A percentile compares a stretch with the other conserved stretches of the same genome.
Evolutionary conservation across 2,797 vertebrate species (phyloP).

Genomic region (Lutjanus campechanus): DNA sequence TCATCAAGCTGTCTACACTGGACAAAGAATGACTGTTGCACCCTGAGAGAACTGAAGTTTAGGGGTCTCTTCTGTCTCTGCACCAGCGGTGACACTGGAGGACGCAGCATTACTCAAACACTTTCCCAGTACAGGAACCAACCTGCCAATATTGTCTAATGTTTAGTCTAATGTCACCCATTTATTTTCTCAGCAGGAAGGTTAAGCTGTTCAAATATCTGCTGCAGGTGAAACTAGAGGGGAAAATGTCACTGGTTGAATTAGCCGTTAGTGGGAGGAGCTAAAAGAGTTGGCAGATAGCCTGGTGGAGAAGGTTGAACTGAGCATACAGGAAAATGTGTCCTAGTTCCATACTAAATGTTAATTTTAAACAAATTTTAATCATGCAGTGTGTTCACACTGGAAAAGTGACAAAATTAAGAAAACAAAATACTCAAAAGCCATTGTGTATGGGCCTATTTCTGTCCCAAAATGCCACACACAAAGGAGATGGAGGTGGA

Average conservation of each 20-base stretch:
- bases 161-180: constrained; percentile 35
- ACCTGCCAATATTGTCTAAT: constrained; percentile 35
- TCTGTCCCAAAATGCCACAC: neutral
- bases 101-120: constrained; percentile 2
- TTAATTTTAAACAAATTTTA: neutral
- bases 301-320: neutral
- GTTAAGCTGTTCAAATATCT: constrained; percentile 34
- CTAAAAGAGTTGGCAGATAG: neutral
- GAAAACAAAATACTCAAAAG: neutral
- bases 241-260: neutral
- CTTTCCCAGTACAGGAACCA: constrained; percentile 16
- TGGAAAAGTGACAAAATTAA: no score
- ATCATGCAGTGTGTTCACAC: no score
- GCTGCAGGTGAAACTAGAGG: neutral
- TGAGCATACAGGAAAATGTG: neutral
- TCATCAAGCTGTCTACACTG: neutral
- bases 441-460: neutral
- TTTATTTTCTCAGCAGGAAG: constrained; percentile 25
- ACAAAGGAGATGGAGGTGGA: neutral
- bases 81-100: neutral
- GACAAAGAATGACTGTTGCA: constrained; percentile 34
- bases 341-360: neutral
- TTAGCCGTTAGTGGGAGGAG: neutral
- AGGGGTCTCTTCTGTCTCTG: neutral
- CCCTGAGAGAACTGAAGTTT: neutral